Evolutionary conservation across 2,797 vertebrate genomes (phyloP).

Genomic region (Liasis olivaceus): DNA sequence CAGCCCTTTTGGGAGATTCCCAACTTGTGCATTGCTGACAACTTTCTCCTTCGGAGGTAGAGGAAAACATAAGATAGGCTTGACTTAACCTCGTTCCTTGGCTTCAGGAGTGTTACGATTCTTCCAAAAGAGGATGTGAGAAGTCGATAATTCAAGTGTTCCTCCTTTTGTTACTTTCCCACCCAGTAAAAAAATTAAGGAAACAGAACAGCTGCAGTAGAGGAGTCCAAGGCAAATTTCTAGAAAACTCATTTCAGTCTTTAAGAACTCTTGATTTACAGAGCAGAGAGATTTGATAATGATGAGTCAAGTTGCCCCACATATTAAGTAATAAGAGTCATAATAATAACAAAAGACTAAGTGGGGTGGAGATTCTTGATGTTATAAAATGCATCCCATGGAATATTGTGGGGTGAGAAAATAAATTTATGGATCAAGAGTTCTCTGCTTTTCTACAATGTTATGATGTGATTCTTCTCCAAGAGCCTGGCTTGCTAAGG

Average conservation of each 20-base stretch:
- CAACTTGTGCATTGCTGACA: background rate
- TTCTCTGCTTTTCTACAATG: background rate
- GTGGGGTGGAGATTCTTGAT: background rate
- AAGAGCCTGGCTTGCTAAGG: background rate
- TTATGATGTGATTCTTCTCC: background rate
- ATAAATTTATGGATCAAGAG: background rate
- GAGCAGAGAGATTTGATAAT: background rate
- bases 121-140: background rate
- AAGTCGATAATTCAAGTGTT: background rate
- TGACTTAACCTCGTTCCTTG: too few relatives aligned
- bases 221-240: background rate
- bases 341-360: background rate
- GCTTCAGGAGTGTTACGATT: background rate
- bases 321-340: background rate
- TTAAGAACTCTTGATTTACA: background rate
- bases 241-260: background rate
- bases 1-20: background rate
- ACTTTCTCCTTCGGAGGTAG: background rate
- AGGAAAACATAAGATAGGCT: background rate
- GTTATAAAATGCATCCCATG: background rate
- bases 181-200: background rate
- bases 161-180: background rate
- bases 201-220: background rate
- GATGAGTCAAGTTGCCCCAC: background rate
- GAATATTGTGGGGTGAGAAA: background rate